phyloP scores from a whole-genome alignment of 2,113 vertebrate genomes.

The Corythornis cristatus region DNA sequence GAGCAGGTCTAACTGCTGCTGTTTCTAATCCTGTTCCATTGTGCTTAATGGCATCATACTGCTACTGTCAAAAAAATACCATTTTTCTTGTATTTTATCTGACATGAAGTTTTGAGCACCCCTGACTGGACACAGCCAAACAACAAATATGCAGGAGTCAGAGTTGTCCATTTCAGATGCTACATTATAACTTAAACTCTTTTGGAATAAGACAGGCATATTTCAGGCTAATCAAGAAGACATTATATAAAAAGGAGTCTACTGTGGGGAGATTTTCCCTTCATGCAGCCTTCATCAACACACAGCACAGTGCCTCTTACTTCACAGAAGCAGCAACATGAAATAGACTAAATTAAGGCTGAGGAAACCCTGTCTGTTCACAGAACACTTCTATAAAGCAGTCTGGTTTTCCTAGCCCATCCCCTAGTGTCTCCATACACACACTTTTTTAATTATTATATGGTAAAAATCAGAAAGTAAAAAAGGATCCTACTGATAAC shows the following conservation, averaged over 20 bases:
- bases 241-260: not conserved
- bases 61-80: not conserved
- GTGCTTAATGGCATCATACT: not conserved
- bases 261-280: not conserved
- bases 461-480: not conserved
- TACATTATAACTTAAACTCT: not conserved
- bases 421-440: rapidly evolving
- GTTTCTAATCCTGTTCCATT: not conserved
- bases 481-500: not conserved
- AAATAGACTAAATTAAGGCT: not conserved
- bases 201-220: not conserved
- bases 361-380: not conserved
- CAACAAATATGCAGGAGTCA: not conserved
- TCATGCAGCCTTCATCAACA: not conserved
- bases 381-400: not conserved
- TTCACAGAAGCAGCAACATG: not conserved
- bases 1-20: not conserved
- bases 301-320: not conserved
- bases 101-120: not conserved
- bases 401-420: not conserved
- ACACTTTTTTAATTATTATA: not conserved
- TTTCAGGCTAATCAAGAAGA: not conserved
- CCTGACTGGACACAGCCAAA: not conserved
- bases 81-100: not conserved
- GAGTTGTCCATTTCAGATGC: not conserved